Evolutionary conservation across 1,140 invertebrate species (phyloP), one percentile per base, ranked within the genome.

Genomic region (Diorhabda carinulata): DNA sequence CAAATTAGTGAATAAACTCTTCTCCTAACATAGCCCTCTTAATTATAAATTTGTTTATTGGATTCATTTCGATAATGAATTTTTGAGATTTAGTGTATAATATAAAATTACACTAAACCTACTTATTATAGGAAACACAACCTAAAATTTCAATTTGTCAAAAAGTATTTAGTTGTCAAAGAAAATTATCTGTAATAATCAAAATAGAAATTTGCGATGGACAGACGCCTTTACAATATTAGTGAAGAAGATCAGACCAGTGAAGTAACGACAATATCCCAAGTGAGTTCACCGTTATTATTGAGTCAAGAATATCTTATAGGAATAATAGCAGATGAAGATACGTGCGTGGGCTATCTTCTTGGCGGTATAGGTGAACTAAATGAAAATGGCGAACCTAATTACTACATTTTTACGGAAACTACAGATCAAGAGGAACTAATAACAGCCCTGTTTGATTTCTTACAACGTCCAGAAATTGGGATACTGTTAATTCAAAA

Each of bases 271-370:
- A 41, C 9, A 4, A 42, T 40, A 9, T 61, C 43, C 3, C 3
- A 42, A 2, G 5, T 42, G 6, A 2, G 2, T 3, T 60, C 58
- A 42, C 7, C 2, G 7, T 3, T n/a, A 2, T 5, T 9, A 3
- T 9, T 10, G 10, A 6, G 5, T 6, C 8, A 60, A 60, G 5
- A 60, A 42, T 7, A 69, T 63, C 60, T 74, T 10, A 67, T 74
- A 40, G 70, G 68, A n/a, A 63, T 74, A 9, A 70, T 74, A 56
- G 73, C 71, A 44, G 73, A 74, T 56, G 73, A 74, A 64, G 73
- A 74, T 42, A 74, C 73, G n/a, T 72, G 71, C 9, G 71, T 69
- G 8, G 71, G 73, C 2, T 74, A 70, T 47, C 44, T 74, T 7
- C 47, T 74, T 52, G 73, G 68, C 60, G 73, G 73, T 6, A 74